Percentiles rank a stretch among this genome's conserved stretches.
These are phyloP conservation scores for Meloidogyne hapla DNA, from an alignment of 1,140 invertebrate species.

Conservation along the genomic window DNA sequence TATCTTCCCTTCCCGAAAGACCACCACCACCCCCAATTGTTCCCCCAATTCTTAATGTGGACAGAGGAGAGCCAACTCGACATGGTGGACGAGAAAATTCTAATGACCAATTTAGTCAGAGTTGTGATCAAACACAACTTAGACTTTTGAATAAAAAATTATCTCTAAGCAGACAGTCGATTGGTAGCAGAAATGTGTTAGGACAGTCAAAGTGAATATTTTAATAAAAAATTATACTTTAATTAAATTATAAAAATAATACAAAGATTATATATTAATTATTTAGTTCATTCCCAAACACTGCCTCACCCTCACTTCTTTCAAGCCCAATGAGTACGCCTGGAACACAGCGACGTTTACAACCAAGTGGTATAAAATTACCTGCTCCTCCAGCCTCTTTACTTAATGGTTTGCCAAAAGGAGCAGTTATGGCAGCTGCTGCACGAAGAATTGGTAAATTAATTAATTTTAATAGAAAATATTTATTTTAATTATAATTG, in stretches of 20 bases:
- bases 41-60: not conserved
- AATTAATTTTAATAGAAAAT: not conserved
- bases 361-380: constrained; percentile 24
- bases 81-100: not conserved
- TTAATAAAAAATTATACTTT: not conserved
- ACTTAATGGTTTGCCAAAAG: constrained; percentile 12
- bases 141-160: not conserved
- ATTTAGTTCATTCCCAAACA: constrained; percentile 16
- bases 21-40: not conserved
- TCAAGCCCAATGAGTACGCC: not conserved
- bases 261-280: not conserved
- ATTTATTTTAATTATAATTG: too few relatives aligned
- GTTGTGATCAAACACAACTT: not conserved
- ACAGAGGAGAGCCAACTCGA: not conserved
- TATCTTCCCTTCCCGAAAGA: not conserved
- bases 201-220: not conserved
- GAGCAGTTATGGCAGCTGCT: constrained; percentile 1
- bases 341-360: not conserved
- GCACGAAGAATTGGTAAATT: not conserved
- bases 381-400: not conserved
- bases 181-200: not conserved
- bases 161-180: not conserved
- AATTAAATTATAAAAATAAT: not conserved
- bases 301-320: not conserved
- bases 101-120: not conserved